Conservation (phyloP, 2,888 invertebrate genomes). For the Ditylenchus weischeri region DNA sequence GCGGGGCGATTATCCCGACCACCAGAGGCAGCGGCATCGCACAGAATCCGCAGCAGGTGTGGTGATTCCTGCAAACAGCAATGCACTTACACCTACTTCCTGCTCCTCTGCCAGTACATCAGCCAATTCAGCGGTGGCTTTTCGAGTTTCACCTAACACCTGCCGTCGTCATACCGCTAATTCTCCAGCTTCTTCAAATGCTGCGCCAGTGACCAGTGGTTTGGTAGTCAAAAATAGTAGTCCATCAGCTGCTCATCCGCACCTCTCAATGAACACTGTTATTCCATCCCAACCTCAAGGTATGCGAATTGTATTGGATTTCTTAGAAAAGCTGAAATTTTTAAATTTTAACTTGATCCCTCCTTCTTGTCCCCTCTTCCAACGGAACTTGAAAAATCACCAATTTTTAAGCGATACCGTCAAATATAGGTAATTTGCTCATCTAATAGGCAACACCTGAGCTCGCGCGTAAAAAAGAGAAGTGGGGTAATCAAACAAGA, state of each 20-base stretch:
- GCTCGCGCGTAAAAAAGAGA: too few relatives aligned
- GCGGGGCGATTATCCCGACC: slow-evolving; percentile 1
- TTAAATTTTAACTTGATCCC: too few relatives aligned
- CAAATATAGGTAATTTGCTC: too few relatives aligned
- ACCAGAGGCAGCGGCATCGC: slow-evolving; percentile 2
- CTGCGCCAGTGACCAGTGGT: neutral
- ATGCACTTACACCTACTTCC: neutral
- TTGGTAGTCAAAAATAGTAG: neutral
- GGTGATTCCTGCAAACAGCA: slow-evolving; percentile 2
- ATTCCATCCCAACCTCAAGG: too few relatives aligned
- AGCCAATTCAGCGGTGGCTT: neutral
- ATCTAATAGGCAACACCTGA: too few relatives aligned
- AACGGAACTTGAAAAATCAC: too few relatives aligned
- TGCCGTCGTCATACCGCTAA: slow-evolving; percentile 1
- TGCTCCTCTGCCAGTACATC: neutral
- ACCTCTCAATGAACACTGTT: too few relatives aligned
- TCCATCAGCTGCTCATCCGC: slow-evolving; percentile 1
- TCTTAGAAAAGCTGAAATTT: too few relatives aligned
- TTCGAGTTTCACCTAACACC: neutral
- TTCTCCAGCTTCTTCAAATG: neutral
- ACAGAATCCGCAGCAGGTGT: slow-evolving; percentile 2
- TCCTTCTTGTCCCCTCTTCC: too few relatives aligned
- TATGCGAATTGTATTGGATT: too few relatives aligned
- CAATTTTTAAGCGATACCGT: too few relatives aligned
- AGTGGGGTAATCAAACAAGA: too few relatives aligned